Evolutionary conservation across 1,140 invertebrate genomes (phyloP).

Genomic region (Proales similis): DNA sequence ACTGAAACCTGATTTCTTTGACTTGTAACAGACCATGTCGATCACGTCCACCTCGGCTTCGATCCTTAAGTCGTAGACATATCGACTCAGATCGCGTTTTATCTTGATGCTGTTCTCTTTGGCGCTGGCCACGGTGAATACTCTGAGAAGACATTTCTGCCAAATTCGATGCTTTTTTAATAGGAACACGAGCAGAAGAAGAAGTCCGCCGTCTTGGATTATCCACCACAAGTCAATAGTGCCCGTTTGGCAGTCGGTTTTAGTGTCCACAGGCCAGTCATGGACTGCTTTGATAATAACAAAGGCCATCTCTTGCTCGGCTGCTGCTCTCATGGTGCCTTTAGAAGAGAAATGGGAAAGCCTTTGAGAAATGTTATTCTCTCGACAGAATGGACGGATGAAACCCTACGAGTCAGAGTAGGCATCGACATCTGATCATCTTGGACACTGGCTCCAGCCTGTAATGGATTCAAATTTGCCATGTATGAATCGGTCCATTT

Average conservation of each 20-base stretch:
- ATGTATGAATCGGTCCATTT: too few species aligned
- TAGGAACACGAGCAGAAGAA: constrained; percentile 94
- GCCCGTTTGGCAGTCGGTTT: constrained; percentile 60
- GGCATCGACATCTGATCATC: too few species aligned
- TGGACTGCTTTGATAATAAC: constrained; percentile 92
- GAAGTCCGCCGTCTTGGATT: constrained; percentile 90
- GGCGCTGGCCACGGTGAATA: constrained; percentile 97
- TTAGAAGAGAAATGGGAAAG: too few species aligned
- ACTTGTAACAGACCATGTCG: constrained; percentile 88
- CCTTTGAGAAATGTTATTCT: too few species aligned
- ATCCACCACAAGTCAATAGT: constrained; percentile 99
- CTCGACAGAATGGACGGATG: too few species aligned
- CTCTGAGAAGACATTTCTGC: constrained; percentile 94
- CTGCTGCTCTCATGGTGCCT: too few species aligned
- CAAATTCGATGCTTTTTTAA: constrained; percentile 84
- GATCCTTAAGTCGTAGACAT: constrained; percentile 92
- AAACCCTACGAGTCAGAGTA: too few species aligned
- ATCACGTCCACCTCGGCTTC: constrained; percentile 98
- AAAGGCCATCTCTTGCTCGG: too few species aligned
- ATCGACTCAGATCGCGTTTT: constrained; percentile 96
- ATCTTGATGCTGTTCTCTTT: constrained; percentile 99
- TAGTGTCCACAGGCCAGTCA: constrained; percentile 88
- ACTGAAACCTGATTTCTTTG: too few species aligned
- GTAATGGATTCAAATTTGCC: too few species aligned
- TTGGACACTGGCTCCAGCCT: too few species aligned